Conservation (phyloP, 2,797 vertebrate genomes). For the Leptodactylus fallax region DNA sequence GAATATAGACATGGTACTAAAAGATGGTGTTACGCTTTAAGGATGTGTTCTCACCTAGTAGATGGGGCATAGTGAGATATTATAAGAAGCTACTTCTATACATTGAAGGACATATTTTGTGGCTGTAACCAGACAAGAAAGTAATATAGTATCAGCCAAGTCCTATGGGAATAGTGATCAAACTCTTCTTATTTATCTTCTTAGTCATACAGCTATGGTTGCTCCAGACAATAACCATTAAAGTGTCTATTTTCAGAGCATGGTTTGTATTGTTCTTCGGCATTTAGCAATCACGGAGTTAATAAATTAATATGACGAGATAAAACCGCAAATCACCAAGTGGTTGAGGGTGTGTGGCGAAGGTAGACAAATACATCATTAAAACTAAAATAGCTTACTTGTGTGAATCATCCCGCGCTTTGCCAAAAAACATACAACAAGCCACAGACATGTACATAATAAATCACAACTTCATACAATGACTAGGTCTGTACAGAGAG, state of each 20-base stretch:
- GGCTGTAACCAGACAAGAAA: neutral
- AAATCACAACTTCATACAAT: neutral
- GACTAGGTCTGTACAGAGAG: neutral
- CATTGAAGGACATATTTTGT: neutral
- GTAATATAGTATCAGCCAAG: neutral
- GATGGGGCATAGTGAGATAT: too few species aligned
- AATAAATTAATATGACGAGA: conserved; percentile 17
- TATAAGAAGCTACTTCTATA: too few species aligned
- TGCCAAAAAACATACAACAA: conserved; percentile 23
- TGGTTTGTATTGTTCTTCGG: neutral
- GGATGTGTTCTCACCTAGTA: too few species aligned
- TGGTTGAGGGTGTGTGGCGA: conserved; percentile 24
- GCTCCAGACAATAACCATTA: conserved; percentile 1
- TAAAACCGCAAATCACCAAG: conserved; percentile 22
- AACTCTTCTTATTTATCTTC: neutral
- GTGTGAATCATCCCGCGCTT: conserved; percentile 11
- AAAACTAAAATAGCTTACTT: conserved; percentile 33
- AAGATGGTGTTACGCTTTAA: too few species aligned
- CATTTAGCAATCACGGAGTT: conserved; percentile 31
- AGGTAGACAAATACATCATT: conserved; percentile 28
- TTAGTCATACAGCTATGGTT: neutral
- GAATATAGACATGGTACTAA: too few species aligned
- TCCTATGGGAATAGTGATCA: neutral
- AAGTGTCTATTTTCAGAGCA: neutral
- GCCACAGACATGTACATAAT: neutral